These are phyloP conservation scores for Camelus dromedarius DNA, from an alignment of 2,113 vertebrate genomes.

Conservation along the genomic window DNA sequence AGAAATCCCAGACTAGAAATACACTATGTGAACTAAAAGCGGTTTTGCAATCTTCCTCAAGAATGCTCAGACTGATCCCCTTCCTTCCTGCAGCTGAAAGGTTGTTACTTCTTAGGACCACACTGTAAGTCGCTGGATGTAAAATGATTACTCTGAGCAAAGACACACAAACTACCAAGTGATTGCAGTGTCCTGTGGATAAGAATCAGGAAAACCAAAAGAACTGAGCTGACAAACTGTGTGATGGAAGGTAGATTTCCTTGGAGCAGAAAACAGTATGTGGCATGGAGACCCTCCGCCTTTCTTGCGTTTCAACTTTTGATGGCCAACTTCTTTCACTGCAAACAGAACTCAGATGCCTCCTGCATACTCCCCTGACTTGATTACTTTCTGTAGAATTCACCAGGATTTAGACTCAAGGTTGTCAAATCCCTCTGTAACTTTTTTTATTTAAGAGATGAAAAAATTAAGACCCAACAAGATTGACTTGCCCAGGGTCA, in stretches of 20 bases:
- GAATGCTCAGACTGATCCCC: constrained; percentile 70
- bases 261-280: neutral
- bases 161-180: constrained; percentile 52
- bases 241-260: neutral
- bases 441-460: neutral
- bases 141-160: constrained; percentile 69
- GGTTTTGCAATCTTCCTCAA: constrained; percentile 79
- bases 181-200: constrained; percentile 44
- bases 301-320: neutral
- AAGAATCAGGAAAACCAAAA: constrained; percentile 30
- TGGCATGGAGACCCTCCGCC: neutral
- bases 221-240: neutral
- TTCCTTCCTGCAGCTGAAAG: constrained; percentile 68
- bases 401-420: neutral
- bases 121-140: constrained; percentile 28
- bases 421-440: neutral
- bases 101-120: constrained; percentile 65
- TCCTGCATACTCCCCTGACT: neutral
- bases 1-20: constrained; percentile 82
- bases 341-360: neutral
- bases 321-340: neutral
- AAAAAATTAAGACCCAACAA: neutral
- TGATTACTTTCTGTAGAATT: neutral
- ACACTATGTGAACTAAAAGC: constrained; percentile 81
- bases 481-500: neutral